These are phyloP conservation scores for Cyphomyrmex costatus DNA, from an alignment of 1,140 invertebrate genomes.

Conservation along the genomic window DNA sequence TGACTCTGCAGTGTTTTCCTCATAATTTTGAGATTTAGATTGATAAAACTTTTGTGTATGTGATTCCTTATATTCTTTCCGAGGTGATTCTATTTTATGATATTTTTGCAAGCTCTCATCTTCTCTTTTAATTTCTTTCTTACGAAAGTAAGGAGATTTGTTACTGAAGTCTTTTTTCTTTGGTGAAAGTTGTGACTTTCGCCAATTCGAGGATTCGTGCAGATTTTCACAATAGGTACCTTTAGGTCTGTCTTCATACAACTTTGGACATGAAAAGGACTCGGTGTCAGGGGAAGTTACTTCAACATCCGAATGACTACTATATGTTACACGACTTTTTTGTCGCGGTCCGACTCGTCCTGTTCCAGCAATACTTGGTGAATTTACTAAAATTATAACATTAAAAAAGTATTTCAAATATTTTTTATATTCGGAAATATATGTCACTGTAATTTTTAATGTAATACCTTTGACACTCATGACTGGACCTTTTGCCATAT, in stretches of 20 bases:
- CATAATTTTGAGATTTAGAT: slow-evolving; percentile 58
- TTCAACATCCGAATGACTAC: slow-evolving; percentile 82
- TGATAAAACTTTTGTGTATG: slow-evolving; percentile 68
- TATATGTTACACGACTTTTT: slow-evolving; percentile 83
- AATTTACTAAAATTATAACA: slow-evolving; percentile 80
- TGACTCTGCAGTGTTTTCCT: slow-evolving; percentile 57
- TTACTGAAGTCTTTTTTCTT: slow-evolving; percentile 75
- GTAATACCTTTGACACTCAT: slow-evolving; percentile 85
- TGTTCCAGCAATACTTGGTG: slow-evolving; percentile 83
- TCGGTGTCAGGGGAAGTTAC: slow-evolving; percentile 65
- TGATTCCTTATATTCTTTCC: slow-evolving; percentile 18
- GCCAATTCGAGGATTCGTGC: slow-evolving; percentile 72
- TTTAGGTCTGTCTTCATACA: slow-evolving; percentile 79
- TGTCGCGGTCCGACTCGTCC: slow-evolving; percentile 86
- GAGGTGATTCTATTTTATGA: slow-evolving; percentile 30
- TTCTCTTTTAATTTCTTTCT: slow-evolving; percentile 72
- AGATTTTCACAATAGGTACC: slow-evolving; percentile 67
- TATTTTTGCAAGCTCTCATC: slow-evolving; percentile 38
- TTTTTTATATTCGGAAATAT: background rate
- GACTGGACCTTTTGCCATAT: slow-evolving; percentile 75
- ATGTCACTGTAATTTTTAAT: background rate
- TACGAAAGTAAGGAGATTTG: slow-evolving; percentile 74
- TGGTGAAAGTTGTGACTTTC: slow-evolving; percentile 75
- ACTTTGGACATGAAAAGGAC: slow-evolving; percentile 74
- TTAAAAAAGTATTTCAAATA: background rate